Base-by-base conservation (phyloP, 2,113 vertebrate species). In the Suricata suricatta region DNA sequence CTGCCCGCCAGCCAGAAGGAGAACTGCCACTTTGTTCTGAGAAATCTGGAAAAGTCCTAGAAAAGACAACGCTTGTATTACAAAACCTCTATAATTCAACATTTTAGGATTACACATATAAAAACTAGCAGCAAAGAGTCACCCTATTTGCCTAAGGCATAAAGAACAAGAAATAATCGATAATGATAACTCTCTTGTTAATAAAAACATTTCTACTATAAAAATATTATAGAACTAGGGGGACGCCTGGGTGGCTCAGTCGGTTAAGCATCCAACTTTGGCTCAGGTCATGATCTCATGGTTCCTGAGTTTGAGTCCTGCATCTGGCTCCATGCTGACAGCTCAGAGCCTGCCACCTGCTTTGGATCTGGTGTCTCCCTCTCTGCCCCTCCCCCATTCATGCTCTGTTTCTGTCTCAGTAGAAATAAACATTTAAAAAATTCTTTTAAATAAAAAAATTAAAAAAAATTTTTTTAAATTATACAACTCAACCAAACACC, bases 1-100 rank as follows among this genome's bases (percentile, higher is more conserved):
- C 97, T 99, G 99, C 57, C 99, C 99, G 19, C 99, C 99, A 47
- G 99, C 99, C 95, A 99, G 97, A 71, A 99, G 99, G 84, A 99
- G 98, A 68, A 81, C 99, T 1, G 99, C 99, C 79, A 99, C 99
- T 99, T 99, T 99, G 97, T 97, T 99, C 97, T 99, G 98, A 77
- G 99, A 98, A 97, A 99, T 99, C 97, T 99, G 99, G 27, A 69
- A 97, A 95, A 99, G 98, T 92, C 99, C 99, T 99, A 81, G 69
- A 86, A 92, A 72, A 93, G 74, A 88, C 88, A 86, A 95, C 7
- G 77, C 7, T 3, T 41, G 50, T 29, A 68, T 98, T 60, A 98
- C 14, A 76, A 81, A 93, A 94, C 23, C 16, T 80, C 69, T 38
- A 13, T 3, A 69, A 74, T 71, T 52, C 35, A 60, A 54, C 27